Base-by-base conservation (phyloP, 2,113 vertebrate genomes). In the Sinosuthora webbiana region DNA sequence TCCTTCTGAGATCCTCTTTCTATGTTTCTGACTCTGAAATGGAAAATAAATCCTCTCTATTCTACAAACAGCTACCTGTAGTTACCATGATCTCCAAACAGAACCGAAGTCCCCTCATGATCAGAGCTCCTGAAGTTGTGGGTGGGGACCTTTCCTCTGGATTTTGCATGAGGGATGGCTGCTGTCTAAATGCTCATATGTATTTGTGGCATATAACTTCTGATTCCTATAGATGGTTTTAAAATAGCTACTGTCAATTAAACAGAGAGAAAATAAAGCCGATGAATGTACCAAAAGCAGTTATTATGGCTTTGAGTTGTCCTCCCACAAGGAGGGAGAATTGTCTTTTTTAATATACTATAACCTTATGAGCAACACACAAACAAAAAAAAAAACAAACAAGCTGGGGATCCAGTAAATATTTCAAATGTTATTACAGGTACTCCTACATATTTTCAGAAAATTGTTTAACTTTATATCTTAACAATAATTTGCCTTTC, bases 51-150 rank as follows among this genome's bases (percentile, higher is more conserved):
- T 50, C 18, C 27, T 56, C 37, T 50, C 67, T 62, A 18, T 53
- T 62, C 79, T 24, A 74, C 45, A 69, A 73, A 45, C 47, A 75
- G 2, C 11, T 39, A 31, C 18, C 17, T 35, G 5, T 24, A 78
- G 30, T 63, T 41, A 74, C 13, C 7, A 15, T 8, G 50, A 42
- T 47, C 42, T 73, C 31, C 47, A 77, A 65, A 20, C 3, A 16
- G 44, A 57, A 44, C 3, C 2, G 1, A 10, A 71, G 39, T 42
- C 8, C 30, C 25, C 33, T 39, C 6, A 0, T 19, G 31, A 30
- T 35, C 2, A 1, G 45, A 81, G 11, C 14, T 62, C 55, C 75
- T 41, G 47, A 19, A 67, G 28, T 21, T 64, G 16, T 30, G 9
- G 6, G 13, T 70, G 52, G 5, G 11, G 44, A 89, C 9, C 22